Evolutionary conservation across 2,797 vertebrate species (phyloP), one percentile per base, ranked within the genome.

Genomic region (Epinephelus awoara): DNA sequence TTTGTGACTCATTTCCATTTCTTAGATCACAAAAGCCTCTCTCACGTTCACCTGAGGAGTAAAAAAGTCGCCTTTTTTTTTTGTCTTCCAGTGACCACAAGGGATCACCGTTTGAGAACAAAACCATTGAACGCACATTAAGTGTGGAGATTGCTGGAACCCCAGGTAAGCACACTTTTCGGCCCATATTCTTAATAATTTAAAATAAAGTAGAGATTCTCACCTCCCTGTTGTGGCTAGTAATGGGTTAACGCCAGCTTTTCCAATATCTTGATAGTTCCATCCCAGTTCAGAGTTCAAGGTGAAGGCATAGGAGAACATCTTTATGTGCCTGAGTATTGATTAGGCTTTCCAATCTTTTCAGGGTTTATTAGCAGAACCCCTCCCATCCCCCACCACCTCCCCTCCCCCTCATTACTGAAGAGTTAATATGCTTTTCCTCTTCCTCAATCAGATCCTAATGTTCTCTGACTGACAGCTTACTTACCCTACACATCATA

Each of bases 101-200:
- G 96, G 97, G 97, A 98, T 99, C 98, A 97, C 97, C 97, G 96
- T 99, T 98, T 99, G 98, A 99, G 96, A 99, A 97, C 97, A 99
- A 99, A 98, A 97, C 97, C 97, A 99, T 97, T 98, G 98, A 99
- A 96, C 96, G 97, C 97, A 97, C 97, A 96, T 96, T 99, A 97
- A 99, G 97, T 96, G 98, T 99, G 96, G 98, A 99, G 97, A 97
- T 99, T 96, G 98, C 98, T 97, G 98, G 98, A 97, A 99, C 98
- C 96, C 98, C 98, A 98, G 98, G 98, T 99, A 93, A 96, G 96
- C 78, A 75, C 7, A 52, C 44, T 46, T 54, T 65, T 17, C 18
- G 42, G 62, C 5, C 18, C n/a, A 23, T 56, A 1, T 6, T 34
- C 7, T 34, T 34, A 34, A 34, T 34, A 6, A 34, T 34, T 34